Base-by-base conservation (phyloP, 2,797 vertebrate genomes). In the Cossypha caffra region DNA sequence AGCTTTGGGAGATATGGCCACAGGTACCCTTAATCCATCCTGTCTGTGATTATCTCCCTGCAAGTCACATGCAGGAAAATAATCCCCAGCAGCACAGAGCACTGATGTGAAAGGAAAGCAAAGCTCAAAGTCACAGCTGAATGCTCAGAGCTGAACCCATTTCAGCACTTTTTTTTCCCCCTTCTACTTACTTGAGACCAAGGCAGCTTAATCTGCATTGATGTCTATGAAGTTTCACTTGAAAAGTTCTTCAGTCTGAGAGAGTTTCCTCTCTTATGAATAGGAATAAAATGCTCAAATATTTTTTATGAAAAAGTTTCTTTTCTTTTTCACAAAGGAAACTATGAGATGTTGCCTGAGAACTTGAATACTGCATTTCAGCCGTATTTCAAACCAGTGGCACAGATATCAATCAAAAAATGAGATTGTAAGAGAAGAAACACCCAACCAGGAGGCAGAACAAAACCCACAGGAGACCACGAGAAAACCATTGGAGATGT, bases 31-130 rank as follows among this genome's bases (percentile, higher is more conserved):
- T 96, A 87, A 96, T 96, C 90, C 87, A 33, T 68, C 63, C 59
- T 85, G 77, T 61, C 86, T 92, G 61, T 83, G 92, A 97, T 94
- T 95, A 96, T 95, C 93, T 93, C 85, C 73, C 82, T 88, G 5
- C 1, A 48, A 94, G 86, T 92, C 88, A 89, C 91, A 87, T 40
- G 75, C 84, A 87, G 73, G 88, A 68, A 94, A 95, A 94, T 97
- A 95, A 96, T 96, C 92, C 93, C 94, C 94, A 73, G 59, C 74
- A 92, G 80, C 92, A 92, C 0, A 76, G 86, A 92, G 86, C 86
- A 84, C 55, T 90, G 93, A 93, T 86, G 90, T 90, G 86, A 96
- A 93, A 88, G 88, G 73, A 42, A 86, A 94, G 90, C 80, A 74
- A 86, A 81, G 93, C 93, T 94, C 79, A 21, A 84, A 96, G 92